Conservation (phyloP, 2,888 invertebrate species). For the Pseudeuparius sepicola region DNA sequence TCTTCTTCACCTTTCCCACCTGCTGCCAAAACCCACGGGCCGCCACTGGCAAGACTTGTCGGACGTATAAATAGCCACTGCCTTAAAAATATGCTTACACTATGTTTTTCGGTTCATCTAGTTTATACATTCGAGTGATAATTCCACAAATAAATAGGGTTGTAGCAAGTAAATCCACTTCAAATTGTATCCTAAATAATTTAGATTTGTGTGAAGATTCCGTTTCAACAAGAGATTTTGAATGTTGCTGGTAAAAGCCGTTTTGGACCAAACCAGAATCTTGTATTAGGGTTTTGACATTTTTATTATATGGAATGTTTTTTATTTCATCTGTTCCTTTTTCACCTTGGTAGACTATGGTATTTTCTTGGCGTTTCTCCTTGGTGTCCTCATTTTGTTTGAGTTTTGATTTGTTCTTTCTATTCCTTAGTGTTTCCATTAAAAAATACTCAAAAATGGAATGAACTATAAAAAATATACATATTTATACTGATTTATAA, state of each 20-base stretch:
- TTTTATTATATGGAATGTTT: background rate
- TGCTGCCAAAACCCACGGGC: no score
- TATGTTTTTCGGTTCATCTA: constrained; percentile 76
- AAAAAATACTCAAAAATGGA: no score
- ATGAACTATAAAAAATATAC: no score
- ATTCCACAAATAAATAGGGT: constrained; percentile 60
- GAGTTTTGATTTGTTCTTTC: constrained; percentile 1
- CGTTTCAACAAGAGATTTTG: no score
- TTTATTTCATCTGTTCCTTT: background rate
- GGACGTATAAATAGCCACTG: no score
- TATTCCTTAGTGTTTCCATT: constrained; percentile 1
- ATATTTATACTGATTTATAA: no score
- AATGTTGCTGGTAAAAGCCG: no score
- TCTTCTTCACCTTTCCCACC: no score
- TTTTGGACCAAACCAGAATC: no score
- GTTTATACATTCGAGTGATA: constrained; percentile 68
- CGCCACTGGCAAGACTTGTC: no score
- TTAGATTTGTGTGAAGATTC: constrained; percentile 13
- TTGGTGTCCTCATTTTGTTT: background rate
- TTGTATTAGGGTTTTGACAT: no score
- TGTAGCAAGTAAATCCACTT: constrained; percentile 66
- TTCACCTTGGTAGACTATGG: background rate
- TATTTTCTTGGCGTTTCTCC: background rate
- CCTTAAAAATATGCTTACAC: constrained; percentile 67
- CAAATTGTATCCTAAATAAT: constrained; percentile 48